Evolutionary conservation across 2,888 invertebrate genomes (phyloP), one percentile per base, ranked within the genome.

Genomic region (Xanthia togata): DNA sequence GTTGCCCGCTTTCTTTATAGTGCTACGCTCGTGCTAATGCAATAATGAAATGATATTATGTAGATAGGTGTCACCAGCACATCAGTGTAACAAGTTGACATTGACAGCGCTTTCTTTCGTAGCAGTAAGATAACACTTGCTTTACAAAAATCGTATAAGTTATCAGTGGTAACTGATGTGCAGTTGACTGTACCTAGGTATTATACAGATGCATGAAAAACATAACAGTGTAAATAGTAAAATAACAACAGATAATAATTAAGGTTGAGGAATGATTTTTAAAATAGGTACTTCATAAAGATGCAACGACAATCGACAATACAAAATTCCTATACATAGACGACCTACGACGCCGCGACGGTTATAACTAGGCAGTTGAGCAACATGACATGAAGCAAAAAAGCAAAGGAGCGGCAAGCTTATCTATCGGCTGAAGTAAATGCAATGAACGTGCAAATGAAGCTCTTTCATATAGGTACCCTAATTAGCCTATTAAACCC

Each of bases 161-260:
- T n/a, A n/a, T 2, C 50, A 50, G 17, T 50, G 50, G 50, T 20
- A 9, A n/a, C 26, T 65, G 20, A 65, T 31, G 31, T 23, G 31
- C 9, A 47, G 47, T 23, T 31, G 47, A 31, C 31, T 47, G 14
- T 31, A 26, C 20, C 12, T 53, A 50, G 14, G 47, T 31, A 31
- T 31, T 31, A 31, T 31, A 31, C 31, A 53, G 17, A 55, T 70
- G 55, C 53, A 57, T 79, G 14, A 35, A 55, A 67, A 50, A 68
- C 17, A 74, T 81, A 81, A 68, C 67, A 59, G 62, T 38, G 55
- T 62, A 67, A 55, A 73, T 59, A 65, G 47, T 80, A 65, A 65
- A 73, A 57, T 63, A 72, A 65, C 71, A 62, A 77, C 47, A 35
- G 31, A 26, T 59, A 57, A 55, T 67, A 67, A 78, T 70, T 76